These are phyloP conservation scores for Saxicola maurus DNA, from an alignment of 2,797 vertebrate species.

Conservation along the genomic window DNA sequence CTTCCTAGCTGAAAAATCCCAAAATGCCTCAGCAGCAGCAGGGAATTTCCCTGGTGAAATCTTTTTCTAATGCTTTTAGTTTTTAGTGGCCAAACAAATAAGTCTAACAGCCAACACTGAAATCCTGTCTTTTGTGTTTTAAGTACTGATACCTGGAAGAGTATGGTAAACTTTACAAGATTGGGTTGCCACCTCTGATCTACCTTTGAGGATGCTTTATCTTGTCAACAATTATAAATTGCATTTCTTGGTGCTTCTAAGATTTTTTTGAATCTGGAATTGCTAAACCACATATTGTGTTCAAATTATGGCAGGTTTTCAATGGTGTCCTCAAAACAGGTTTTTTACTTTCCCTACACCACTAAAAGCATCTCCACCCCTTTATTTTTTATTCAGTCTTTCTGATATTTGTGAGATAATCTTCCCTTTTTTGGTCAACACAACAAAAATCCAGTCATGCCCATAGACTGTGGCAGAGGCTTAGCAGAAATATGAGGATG, in stretches of 20 bases:
- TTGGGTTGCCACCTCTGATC: background rate
- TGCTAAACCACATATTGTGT: background rate
- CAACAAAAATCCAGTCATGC: background rate
- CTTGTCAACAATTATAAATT: background rate
- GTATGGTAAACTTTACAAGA: background rate
- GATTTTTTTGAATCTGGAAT: background rate
- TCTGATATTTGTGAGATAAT: background rate
- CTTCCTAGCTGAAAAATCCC: background rate
- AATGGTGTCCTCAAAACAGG: background rate
- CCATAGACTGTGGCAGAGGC: background rate
- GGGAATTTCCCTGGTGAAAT: background rate
- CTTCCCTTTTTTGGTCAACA: background rate
- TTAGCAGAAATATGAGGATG: background rate
- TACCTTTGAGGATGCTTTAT: background rate
- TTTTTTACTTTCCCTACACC: background rate
- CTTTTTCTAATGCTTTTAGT: background rate
- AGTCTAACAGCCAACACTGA: background rate
- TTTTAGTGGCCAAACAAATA: background rate
- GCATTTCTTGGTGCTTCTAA: background rate
- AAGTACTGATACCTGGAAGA: background rate
- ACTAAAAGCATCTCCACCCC: background rate
- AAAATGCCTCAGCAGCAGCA: background rate
- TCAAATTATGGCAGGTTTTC: background rate
- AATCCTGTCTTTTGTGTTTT: background rate
- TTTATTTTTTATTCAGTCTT: background rate